Evolutionary conservation across 2,888 invertebrate species (phyloP).

Genomic region (Timema podura): DNA sequence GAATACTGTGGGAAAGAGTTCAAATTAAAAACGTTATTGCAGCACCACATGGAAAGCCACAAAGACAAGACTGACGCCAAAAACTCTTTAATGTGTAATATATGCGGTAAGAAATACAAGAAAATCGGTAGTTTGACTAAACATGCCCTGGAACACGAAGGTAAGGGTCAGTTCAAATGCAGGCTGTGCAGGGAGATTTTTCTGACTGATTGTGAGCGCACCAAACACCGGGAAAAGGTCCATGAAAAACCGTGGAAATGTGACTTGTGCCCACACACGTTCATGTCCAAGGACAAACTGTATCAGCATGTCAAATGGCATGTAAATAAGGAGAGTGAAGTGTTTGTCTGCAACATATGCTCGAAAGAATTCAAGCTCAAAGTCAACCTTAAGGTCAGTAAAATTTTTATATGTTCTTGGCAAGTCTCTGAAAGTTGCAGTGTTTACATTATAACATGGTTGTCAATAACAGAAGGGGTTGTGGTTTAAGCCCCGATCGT

Average conservation of each 20-base stretch:
- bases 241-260: constrained; percentile 31
- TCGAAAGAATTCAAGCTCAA: constrained; percentile 43
- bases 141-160: constrained; percentile 45
- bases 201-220: constrained; percentile 40
- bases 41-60: background rate
- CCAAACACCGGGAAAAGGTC: constrained; percentile 39
- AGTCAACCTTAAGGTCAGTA: constrained; percentile 40
- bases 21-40: constrained; percentile 4
- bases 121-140: constrained; percentile 40
- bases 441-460: too few species aligned
- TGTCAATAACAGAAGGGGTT: too few species aligned
- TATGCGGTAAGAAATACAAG: constrained; percentile 19
- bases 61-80: constrained; percentile 9
- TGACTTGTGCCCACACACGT: constrained; percentile 4
- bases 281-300: constrained; percentile 15
- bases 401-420: too few species aligned
- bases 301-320: constrained; percentile 16
- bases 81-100: constrained; percentile 16
- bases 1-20: constrained; percentile 13
- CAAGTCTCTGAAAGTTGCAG: too few species aligned
- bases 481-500: too few species aligned
- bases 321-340: constrained; percentile 22
- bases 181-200: constrained; percentile 42
- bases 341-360: constrained; percentile 38
- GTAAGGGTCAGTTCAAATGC: constrained; percentile 45